Conservation (phyloP, 2,113 vertebrate species). For the Theropithecus gelada region DNA sequence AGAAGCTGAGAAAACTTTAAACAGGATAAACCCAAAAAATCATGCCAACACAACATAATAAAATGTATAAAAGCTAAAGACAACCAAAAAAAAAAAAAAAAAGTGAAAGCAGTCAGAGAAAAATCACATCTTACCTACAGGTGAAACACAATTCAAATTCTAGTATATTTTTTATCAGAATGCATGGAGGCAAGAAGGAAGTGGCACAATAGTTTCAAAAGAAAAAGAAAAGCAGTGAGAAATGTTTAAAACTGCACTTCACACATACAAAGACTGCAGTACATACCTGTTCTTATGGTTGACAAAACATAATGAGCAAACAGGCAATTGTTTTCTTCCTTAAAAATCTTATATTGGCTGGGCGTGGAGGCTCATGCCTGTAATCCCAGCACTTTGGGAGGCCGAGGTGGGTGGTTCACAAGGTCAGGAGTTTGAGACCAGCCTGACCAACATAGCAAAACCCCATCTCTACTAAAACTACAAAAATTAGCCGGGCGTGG, state of each 20-base stretch:
- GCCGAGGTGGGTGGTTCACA: too few relatives aligned
- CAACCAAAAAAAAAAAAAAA: background rate
- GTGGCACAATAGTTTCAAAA: background rate
- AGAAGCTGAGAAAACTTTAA: background rate
- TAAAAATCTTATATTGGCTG: too few relatives aligned
- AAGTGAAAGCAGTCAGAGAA: background rate
- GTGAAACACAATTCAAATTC: background rate
- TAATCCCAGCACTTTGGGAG: too few relatives aligned
- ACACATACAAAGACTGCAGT: background rate
- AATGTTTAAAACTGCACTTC: background rate
- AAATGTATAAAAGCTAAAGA: background rate
- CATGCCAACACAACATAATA: background rate
- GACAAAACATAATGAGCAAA: background rate
- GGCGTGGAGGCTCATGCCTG: too few relatives aligned
- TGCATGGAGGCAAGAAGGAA: background rate
- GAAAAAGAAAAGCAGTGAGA: background rate
- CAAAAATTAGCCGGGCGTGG: too few relatives aligned
- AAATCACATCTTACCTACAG: background rate
- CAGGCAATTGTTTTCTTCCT: background rate
- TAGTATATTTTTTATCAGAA: background rate
- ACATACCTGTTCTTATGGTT: too few relatives aligned
- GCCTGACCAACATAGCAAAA: too few relatives aligned
- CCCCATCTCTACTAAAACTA: too few relatives aligned
- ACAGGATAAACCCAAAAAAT: background rate
- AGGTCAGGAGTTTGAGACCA: too few relatives aligned